Evolutionary conservation across 2,797 vertebrate species (phyloP), one percentile per base, ranked within the genome.

Genomic region (Allobates femoralis): DNA sequence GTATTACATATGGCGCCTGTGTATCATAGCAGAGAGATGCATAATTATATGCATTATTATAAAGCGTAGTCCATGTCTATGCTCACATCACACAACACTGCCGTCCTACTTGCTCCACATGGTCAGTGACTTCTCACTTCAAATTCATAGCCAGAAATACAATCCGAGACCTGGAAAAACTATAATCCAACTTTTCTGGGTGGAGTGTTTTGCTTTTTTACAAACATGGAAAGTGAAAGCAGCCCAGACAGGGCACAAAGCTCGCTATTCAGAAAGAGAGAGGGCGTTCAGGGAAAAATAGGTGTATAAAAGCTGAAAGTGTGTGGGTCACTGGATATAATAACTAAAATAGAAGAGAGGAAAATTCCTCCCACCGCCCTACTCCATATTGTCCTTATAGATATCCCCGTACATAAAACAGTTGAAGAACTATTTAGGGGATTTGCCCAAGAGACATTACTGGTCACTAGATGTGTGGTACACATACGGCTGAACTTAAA

Each of bases 241-340:
- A 73, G 69, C 34, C 21, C 30, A 50, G 41, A 46, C 71, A 50
- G 71, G 71, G 71, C 71, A 74, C 71, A 74, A 74, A 50, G 34
- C 37, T 15, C 14, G 37, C 71, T 73, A 74, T 74, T 74, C 37
- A 74, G 71, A 74, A 74, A 74, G 71, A 26, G 14, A n/a, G 23
- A 74, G 71, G 71, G 71, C 71, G 41, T 46, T 50, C 71, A 50
- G 41, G 69, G 34, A 41, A n/a, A 71, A 71, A 71, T 41, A 41
- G 8, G 37, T 15, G 34, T 21, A 37, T 21, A 37, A 50, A n/a
- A 21, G 71, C 21, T 74, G 37, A 74, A 74, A 74, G 41, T 74
- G n/a, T 5, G 62, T 15, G n/a, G 11, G 26, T 11, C 21, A n/a
- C 67, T n/a, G 71, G 41, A 15, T 8, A 26, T 15, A 73, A 73